Evolutionary conservation across 2,888 invertebrate genomes (phyloP).

Genomic region (Stegana nigrithorax): DNA sequence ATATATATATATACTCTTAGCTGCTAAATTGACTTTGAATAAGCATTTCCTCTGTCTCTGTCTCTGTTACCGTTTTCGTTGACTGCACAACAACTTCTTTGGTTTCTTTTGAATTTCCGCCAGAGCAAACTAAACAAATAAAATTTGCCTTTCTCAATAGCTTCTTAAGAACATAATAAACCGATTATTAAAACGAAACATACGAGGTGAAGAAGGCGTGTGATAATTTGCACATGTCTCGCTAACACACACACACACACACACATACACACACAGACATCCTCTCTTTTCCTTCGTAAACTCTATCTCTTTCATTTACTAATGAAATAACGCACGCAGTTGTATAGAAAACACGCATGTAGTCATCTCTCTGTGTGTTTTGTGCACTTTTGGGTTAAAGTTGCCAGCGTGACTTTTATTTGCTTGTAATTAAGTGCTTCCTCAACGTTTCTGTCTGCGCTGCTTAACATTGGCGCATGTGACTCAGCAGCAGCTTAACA

Average conservation of each 20-base stretch:
- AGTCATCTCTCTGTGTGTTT: slow-evolving; percentile 41
- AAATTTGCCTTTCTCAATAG: slow-evolving; percentile 17
- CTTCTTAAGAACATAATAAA: slow-evolving; percentile 42
- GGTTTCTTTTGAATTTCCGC: slow-evolving; percentile 9
- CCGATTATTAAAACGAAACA: slow-evolving; percentile 50
- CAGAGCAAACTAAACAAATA: slow-evolving; percentile 15
- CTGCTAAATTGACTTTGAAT: slow-evolving; percentile 30
- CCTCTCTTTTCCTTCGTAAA: no score
- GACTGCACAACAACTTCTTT: no score
- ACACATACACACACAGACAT: slow-evolving; percentile 7
- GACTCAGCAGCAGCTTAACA: slow-evolving; percentile 32
- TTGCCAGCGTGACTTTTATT: slow-evolving; percentile 60
- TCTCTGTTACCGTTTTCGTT: slow-evolving; percentile 2
- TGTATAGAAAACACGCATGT: slow-evolving; percentile 7
- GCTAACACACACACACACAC: slow-evolving; percentile 36
- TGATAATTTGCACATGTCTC: slow-evolving; percentile 17
- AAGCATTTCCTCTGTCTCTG: not conserved
- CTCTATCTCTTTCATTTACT: not conserved
- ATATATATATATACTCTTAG: slow-evolving; percentile 19
- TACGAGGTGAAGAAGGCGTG: slow-evolving; percentile 11
- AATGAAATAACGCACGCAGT: not conserved
- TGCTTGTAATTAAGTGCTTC: slow-evolving; percentile 61
- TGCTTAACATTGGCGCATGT: no score
- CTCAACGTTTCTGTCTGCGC: slow-evolving; percentile 24
- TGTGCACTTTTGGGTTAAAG: slow-evolving; percentile 21